Percentiles rank a stretch among this genome's conserved stretches.
Evolutionary conservation across 2,888 invertebrate genomes (phyloP).

Genomic region (Erebia ligea): DNA sequence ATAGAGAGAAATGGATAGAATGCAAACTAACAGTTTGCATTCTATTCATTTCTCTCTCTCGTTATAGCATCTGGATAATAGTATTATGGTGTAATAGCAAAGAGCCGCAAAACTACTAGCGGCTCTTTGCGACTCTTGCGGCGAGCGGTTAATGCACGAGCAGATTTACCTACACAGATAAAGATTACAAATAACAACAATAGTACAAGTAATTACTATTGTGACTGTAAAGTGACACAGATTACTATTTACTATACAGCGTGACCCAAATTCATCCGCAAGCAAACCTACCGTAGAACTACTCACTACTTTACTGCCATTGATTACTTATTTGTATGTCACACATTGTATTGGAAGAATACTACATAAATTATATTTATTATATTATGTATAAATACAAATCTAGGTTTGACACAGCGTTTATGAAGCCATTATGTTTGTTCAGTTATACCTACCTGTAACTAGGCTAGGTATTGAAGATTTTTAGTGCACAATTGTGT

Average conservation of each 20-base stretch:
- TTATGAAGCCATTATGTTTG: not conserved
- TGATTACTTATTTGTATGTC: conserved; percentile 34
- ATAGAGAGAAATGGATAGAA: too few relatives aligned
- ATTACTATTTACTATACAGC: conserved; percentile 16
- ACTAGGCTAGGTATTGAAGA: too few relatives aligned
- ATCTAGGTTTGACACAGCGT: not conserved
- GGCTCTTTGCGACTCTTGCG: not conserved
- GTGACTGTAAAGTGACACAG: conserved; percentile 30
- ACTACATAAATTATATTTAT: conserved; percentile 4
- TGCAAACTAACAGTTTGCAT: too few relatives aligned
- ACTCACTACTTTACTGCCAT: conserved; percentile 6
- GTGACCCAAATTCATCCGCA: conserved; percentile 35
- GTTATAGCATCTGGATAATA: too few relatives aligned
- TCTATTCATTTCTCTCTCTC: too few relatives aligned
- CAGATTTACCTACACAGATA: not conserved
- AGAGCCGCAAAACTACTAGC: too few relatives aligned
- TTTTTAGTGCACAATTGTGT: too few relatives aligned
- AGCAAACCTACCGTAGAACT: conserved; percentile 24
- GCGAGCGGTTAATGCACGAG: not conserved
- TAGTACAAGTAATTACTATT: conserved; percentile 31
- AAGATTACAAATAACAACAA: conserved; percentile 20
- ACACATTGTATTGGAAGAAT: conserved; percentile 13
- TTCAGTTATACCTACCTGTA: not conserved
- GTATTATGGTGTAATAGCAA: too few relatives aligned
- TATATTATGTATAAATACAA: too few relatives aligned